These are phyloP conservation scores for Eurytoma adleriae DNA, from an alignment of 2,888 invertebrate species.

Conservation along the genomic window DNA sequence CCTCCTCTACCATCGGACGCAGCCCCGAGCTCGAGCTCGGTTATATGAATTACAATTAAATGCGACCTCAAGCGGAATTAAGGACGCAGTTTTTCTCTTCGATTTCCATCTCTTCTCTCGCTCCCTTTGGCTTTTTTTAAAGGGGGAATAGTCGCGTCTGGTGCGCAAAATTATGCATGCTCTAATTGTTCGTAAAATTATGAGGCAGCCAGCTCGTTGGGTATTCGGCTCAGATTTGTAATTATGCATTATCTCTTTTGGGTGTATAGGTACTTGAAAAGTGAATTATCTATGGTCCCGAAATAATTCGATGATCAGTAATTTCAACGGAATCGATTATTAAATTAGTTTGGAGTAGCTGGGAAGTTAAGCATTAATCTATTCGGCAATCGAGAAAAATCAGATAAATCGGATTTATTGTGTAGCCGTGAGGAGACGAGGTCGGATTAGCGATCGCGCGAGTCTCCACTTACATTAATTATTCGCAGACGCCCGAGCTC, in stretches of 20 bases:
- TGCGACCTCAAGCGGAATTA: conserved; percentile 16
- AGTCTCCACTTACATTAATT: conserved; percentile 42
- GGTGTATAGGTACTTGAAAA: too few relatives aligned
- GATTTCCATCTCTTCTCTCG: not conserved
- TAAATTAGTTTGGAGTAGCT: too few relatives aligned
- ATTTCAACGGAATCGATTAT: too few relatives aligned
- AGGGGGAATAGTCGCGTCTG: too few relatives aligned
- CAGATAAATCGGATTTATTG: conserved; percentile 31
- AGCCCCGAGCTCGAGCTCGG: not conserved
- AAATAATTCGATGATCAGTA: too few relatives aligned
- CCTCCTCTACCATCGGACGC: not conserved
- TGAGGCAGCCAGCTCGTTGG: too few relatives aligned
- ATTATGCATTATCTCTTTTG: too few relatives aligned
- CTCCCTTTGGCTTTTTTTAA: not conserved
- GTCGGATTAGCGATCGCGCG: conserved; percentile 9
- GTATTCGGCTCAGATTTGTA: too few relatives aligned
- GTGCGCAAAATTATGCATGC: too few relatives aligned
- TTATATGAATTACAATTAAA: conserved; percentile 42
- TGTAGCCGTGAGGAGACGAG: not conserved
- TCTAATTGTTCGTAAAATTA: too few relatives aligned
- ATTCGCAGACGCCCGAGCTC: conserved; percentile 22
- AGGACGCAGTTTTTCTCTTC: conserved; percentile 2
- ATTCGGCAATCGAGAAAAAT: not conserved
- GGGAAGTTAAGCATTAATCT: too few relatives aligned
- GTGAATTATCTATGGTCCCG: too few relatives aligned